phyloP scores from a whole-genome alignment of 64 coral and sea anemone species.

The Catalaphyllia jardinei region DNA sequence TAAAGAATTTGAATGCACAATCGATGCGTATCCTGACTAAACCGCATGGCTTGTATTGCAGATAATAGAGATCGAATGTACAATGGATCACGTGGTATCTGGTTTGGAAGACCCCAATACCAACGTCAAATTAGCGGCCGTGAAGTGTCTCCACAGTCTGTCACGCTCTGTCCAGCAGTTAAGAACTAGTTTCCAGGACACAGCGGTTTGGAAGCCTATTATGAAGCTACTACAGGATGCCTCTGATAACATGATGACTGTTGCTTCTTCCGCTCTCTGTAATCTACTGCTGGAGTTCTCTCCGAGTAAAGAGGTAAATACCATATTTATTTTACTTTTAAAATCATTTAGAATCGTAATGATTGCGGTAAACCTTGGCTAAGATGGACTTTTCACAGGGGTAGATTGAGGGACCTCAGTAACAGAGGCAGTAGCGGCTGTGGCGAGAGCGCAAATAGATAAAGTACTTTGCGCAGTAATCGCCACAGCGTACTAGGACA shows the following conservation, averaged over 20 bases:
- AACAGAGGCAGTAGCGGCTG: too few relatives aligned
- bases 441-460: too few relatives aligned
- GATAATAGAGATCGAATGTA: conserved; percentile 93
- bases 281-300: conserved; percentile 97
- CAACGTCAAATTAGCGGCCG: conserved; percentile 87
- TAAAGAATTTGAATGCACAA: not conserved
- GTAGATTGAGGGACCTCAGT: too few relatives aligned
- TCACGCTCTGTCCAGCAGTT: conserved; percentile 94
- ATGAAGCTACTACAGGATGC: conserved; percentile 96
- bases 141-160: conserved; percentile 98
- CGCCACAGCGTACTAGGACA: too few relatives aligned
- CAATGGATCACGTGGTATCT: conserved; percentile 98
- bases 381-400: too few relatives aligned
- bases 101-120: conserved; percentile 87
- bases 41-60: not conserved
- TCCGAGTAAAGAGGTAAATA: conserved; percentile 93
- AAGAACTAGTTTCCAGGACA: conserved; percentile 96
- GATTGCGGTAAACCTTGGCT: not conserved
- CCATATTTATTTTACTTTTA: not conserved
- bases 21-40: not conserved
- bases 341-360: not conserved
- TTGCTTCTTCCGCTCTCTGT: conserved; percentile 94
- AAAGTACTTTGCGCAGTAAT: too few relatives aligned
- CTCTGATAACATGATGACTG: conserved; percentile 91
- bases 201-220: conserved; percentile 94